A percentile compares a stretch with the other conserved stretches of the same genome.
phyloP scores from a whole-genome alignment of 2,888 invertebrate genomes.

The Eilema depressum region DNA sequence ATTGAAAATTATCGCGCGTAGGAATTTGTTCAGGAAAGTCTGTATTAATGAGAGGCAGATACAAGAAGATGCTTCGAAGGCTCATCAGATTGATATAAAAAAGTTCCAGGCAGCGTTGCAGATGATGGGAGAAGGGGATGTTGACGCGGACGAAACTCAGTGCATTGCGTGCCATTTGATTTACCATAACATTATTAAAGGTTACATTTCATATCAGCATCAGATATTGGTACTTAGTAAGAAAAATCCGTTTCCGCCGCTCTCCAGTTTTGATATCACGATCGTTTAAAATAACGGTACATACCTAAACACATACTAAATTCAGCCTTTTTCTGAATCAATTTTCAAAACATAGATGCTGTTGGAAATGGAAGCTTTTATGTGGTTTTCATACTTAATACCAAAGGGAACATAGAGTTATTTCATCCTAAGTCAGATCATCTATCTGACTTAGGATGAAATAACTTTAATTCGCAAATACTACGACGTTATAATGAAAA shows the following conservation, averaged over 20 bases:
- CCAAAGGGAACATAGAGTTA: not conserved
- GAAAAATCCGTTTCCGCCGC: constrained; percentile 96
- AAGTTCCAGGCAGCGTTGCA: constrained; percentile 94
- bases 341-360: not conserved
- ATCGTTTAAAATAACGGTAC: constrained; percentile 34
- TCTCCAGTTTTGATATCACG: constrained; percentile 85
- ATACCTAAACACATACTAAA: not conserved
- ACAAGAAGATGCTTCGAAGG: constrained; percentile 70
- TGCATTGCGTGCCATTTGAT: constrained; percentile 99
- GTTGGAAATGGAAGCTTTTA: not conserved
- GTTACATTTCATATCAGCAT: constrained; percentile 99
- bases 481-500: no score
- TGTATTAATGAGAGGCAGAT: constrained; percentile 58
- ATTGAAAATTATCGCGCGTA: constrained; percentile 96
- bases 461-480: no score
- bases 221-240: constrained; percentile 99
- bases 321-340: not conserved
- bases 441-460: no score
- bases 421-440: not conserved
- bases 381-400: not conserved
- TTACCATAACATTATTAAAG: constrained; percentile 98
- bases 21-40: constrained; percentile 98
- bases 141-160: constrained; percentile 97
- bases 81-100: constrained; percentile 95
- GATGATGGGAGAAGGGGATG: constrained; percentile 93